Evolutionary conservation across 2,888 invertebrate species (phyloP).

Genomic region (Limnephilus marmoratus): DNA sequence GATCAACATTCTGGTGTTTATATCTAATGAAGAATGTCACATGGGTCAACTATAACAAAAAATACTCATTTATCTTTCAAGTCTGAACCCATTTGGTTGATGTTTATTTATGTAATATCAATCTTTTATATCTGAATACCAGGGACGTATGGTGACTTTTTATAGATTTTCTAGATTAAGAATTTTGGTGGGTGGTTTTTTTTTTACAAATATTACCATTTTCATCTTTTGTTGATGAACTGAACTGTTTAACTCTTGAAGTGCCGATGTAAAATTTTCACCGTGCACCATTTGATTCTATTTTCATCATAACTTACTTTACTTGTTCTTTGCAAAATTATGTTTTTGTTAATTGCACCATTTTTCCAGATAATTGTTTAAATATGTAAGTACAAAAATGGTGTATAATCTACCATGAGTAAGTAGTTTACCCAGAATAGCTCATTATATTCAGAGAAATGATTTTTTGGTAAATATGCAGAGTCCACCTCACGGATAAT

Average conservation of each 20-base stretch:
- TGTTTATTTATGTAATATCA: not conserved
- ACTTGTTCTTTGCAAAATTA: no score
- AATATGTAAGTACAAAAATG: no score
- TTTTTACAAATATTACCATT: not conserved
- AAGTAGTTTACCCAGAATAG: no score
- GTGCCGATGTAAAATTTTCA: no score
- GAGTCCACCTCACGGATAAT: no score
- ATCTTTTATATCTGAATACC: not conserved
- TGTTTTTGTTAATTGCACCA: no score
- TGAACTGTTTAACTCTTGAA: not conserved
- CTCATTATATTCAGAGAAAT: no score
- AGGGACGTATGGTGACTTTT: not conserved
- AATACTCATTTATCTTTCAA: not conserved
- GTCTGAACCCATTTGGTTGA: constrained; percentile 2
- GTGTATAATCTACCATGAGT: no score
- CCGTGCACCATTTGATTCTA: no score
- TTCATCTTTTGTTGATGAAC: not conserved
- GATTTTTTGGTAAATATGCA: no score
- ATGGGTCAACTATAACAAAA: not conserved
- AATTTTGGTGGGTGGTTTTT: not conserved
- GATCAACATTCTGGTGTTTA: not conserved
- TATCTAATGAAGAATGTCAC: not conserved
- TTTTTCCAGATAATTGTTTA: no score
- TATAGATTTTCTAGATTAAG: not conserved
- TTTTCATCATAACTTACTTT: no score